Base-by-base conservation (phyloP, 2,888 invertebrate species). In the Megastigmus dorsalis region DNA sequence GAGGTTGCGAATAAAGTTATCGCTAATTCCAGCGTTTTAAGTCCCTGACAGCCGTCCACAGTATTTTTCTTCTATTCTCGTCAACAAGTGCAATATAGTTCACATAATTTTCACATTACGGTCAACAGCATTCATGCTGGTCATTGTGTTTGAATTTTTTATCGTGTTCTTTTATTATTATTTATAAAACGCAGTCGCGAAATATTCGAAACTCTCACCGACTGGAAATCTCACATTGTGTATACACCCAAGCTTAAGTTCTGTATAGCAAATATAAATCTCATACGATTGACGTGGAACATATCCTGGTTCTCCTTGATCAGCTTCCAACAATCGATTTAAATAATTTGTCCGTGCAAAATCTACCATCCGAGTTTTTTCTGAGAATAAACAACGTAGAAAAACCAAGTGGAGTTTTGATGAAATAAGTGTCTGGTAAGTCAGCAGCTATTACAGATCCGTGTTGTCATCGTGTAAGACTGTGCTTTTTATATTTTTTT, bases 221-320 rank as follows among this genome's bases (percentile, higher is more conserved):
- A 54, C 30, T 60, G 20, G 13, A 55, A 20, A 75, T 63, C 33
- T 62, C 26, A 43, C 62, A 45, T 59, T 65, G 52, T 54, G 38
- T 67, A 18, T 68, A 54, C 41, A 73, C 36, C 45, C 65, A 54
- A 76, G 30, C 48, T 20, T 45, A 55, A 52, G 48, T 65, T 55
- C 36, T 57, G 7, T 59, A 65, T 73, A 73, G 59, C 54, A 72
- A 73, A 76, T 76, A 73, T 69, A 76, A 76, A 65, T 72, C 33
- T 69, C 26, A 54, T 33, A 50, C 28, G 41, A 69, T 69, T 38
- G 36, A 65, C 23, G 23, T 68, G 26, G 30, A 63, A 59, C 20
- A 26, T 62, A 23, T 54, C 9, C 48, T 68, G 30, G 36, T 28
- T 57, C 26, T 48, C 33, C 23, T 52, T 15, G 41, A 38, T 33